A percentile compares a stretch with the other conserved stretches of the same genome.
Evolutionary conservation across 2,797 vertebrate genomes (phyloP).

Genomic region (Gephyroberyx darwinii): DNA sequence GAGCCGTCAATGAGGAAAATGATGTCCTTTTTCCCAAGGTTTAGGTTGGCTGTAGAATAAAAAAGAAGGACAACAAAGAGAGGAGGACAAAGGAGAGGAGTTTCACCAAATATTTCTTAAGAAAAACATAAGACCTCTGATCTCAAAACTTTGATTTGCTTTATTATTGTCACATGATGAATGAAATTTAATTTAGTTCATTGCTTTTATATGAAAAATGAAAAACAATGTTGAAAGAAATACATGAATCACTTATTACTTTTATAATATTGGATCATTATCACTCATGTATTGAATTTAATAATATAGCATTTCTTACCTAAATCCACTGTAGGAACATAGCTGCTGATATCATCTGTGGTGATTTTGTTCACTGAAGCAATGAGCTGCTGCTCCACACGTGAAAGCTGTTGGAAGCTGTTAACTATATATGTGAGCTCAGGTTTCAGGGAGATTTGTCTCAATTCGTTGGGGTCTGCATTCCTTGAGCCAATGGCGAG

Average conservation of each 20-base stretch:
- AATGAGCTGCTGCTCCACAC: constrained; percentile 85
- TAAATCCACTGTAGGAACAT: constrained; percentile 20
- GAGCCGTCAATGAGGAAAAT: constrained; percentile 96
- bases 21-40: constrained; percentile 87
- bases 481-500: constrained; percentile 85
- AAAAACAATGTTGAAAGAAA: neutral
- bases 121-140: no score
- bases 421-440: constrained; percentile 85
- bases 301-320: constrained; percentile 66
- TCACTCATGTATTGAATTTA: neutral
- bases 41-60: constrained; percentile 54
- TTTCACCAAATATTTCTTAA: neutral
- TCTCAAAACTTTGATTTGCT: neutral
- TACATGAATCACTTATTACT: neutral
- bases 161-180: neutral
- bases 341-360: constrained; percentile 61
- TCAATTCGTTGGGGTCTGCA: constrained; percentile 84
- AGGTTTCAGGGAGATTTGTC: constrained; percentile 86
- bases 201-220: neutral
- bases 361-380: constrained; percentile 85
- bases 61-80: constrained; percentile 19
- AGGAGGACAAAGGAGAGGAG: neutral
- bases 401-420: constrained; percentile 86
- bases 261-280: neutral
- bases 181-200: neutral